Evolutionary conservation across 2,888 invertebrate genomes (phyloP), one percentile per base, ranked within the genome.

Genomic region (Pristionchus mayeri): DNA sequence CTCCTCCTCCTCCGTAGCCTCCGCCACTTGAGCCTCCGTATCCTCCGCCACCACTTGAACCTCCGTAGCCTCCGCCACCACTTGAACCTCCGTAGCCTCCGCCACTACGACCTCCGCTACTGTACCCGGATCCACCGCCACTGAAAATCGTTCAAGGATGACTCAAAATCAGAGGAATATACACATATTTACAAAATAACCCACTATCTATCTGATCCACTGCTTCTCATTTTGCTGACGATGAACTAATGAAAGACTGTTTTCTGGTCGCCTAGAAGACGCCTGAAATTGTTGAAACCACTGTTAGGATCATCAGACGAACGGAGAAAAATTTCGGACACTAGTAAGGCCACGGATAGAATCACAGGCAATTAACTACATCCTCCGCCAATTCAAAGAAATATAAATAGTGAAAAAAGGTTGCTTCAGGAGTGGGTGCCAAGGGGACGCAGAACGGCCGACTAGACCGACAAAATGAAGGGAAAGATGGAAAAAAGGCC

Each of bases 181-280:
- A 76, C 3, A 52, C 27, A 30, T 30, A 52, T 18, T 21, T 6
- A 80, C 24, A n/a, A 27, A 30, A 80, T 30, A 85, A 87, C 88
- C 86, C 40, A 88, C 88, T 86, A 88, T 88, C 88, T 86, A 52
- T 87, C 88, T 13, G 30, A 52, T 84, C 84, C 84, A 37, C 52
- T 54, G 75, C 84, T 84, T 81, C 88, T 85, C 88, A 88, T 88
- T 82, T 85, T 88, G 24, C 44, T 52, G 71, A 85, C 86, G 85
- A 87, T 84, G 80, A 87, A 85, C 57, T 80, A 50, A 76, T 88
- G 88, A 86, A 87, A 88, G 54, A 85, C 84, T 34, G 84, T 80
- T 82, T 87, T 87, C 76, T 88, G 88, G 75, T 88, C 88, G 44
- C 75, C 48, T 37, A 88, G 84, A 16, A 85, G 84, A n/a, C 67